Evolutionary conservation across 2,888 invertebrate genomes (phyloP), one percentile per base, ranked within the genome.

Genomic region (Trypoxylon attenuatum): DNA sequence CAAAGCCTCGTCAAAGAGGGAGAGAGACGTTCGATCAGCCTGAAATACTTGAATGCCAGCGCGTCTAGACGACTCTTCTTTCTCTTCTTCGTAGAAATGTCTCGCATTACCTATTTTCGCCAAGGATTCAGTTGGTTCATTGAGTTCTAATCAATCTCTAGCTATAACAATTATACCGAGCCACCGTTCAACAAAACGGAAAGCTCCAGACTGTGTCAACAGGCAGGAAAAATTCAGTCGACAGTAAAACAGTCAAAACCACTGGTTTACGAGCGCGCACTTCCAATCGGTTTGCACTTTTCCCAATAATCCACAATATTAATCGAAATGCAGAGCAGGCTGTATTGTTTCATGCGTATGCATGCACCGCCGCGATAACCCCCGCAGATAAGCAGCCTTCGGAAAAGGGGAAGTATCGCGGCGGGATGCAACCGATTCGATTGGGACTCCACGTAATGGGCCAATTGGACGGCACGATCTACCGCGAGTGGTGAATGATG

Each of bases 351-450:
- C 21, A 27, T 23, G 15, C 38, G 45, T 27, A 38, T 55, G 18
- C 39, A 43, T 25, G 13, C n/a, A 15, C 27, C 21, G 6, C n/a
- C 21, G 23, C 39, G 59, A 62, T 55, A 23, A 21, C 27, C 55
- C 38, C 71, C 60, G 55, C 63, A 70, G 81, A 80, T 81, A 83
- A 82, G 79, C 81, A 69, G 64, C 71, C 68, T 49, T 51, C 54
- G 69, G 18, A 41, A 50, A 27, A 16, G 50, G 51, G 69, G 46
- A 50, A 57, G 52, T 54, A 71, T 63, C 59, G 57, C 61, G 55
- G 57, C 55, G 62, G 73, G 79, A 80, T 82, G 79, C 79, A 71
- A 69, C 73, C 82, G 82, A 84, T 84, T 82, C 77, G 78, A 78
- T 80, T 79, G 76, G 67, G 75, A 77, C 64, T 69, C 74, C 77